Base-by-base conservation (phyloP, 2,113 vertebrate species). In the Corynorhinus townsendii region DNA sequence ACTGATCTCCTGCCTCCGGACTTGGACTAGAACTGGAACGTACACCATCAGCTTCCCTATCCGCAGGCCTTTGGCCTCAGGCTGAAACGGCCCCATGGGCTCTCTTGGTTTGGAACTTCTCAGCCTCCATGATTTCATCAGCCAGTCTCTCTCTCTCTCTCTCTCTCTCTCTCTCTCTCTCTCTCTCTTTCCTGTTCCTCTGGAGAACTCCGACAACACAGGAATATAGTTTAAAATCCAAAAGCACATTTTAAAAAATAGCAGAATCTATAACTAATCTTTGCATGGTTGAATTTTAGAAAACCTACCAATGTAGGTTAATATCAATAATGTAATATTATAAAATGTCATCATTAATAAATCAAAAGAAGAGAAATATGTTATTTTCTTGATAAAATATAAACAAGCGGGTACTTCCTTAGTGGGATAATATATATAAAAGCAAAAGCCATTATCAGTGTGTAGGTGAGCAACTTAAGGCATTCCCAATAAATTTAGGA, bases 321-420 rank as follows among this genome's bases (percentile, higher is more conserved):
- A 75, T 43, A 86, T 68, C 22, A 94, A 52, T 80, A 76, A 86
- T 93, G 22, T 71, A 86, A 76, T 96, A 45, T 59, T 81, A 83
- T 35, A 64, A 71, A 77, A 83, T 86, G 28, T 56, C 66, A 62
- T 89, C 54, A 66, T 68, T 62, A 73, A 80, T 86, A 89, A n/a
- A 69, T 82, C 30, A 76, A 90, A 81, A 81, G 52, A 30, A 11
- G 43, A 86, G 88, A 85, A 62, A 16, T 19, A 54, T 88, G 15
- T 43, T 90, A 54, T 68, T 92, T 86, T 92, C 45, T 76, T 82
- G 19, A 72, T 93, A 93, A 90, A 86, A 76, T 75, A 52, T 40
- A 86, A 90, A 92, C 82, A 62, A n/a, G 40, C 62, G 11, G 49
- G 38, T 64, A 47, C 11, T 92, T 86, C 47, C 56, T 86, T 89